phyloP scores from a whole-genome alignment of 2,888 invertebrate species.

The Diplazon laetatorius region DNA sequence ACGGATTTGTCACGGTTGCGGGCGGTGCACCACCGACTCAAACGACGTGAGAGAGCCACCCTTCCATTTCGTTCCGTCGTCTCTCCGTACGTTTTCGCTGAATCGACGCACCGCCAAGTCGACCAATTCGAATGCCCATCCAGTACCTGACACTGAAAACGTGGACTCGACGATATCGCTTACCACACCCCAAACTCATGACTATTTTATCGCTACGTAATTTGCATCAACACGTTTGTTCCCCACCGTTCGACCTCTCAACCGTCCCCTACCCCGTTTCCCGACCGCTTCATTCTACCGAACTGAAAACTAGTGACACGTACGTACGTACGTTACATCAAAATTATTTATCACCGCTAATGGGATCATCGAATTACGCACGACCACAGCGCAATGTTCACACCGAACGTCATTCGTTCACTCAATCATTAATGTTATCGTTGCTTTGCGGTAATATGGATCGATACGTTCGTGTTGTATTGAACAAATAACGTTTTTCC shows the following conservation, averaged over 20 bases:
- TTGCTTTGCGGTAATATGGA: neutral
- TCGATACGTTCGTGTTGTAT: neutral
- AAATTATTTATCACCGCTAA: constrained; percentile 41
- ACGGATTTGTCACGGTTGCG: constrained; percentile 21
- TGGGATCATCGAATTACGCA: constrained; percentile 33
- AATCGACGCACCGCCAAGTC: constrained; percentile 45
- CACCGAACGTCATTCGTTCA: constrained; percentile 11
- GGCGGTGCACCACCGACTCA: constrained; percentile 44
- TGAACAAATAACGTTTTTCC: neutral
- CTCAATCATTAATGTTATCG: constrained; percentile 17
- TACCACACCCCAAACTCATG: constrained; percentile 23
- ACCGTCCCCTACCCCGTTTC: neutral
- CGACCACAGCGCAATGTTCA: constrained; percentile 19
- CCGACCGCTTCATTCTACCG: too few species aligned
- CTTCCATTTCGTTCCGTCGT: constrained; percentile 8
- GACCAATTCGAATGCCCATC: constrained; percentile 33
- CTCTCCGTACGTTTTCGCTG: constrained; percentile 54
- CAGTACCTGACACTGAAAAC: constrained; percentile 39
- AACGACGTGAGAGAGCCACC: constrained; percentile 36
- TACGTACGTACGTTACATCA: constrained; percentile 20
- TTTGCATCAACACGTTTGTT: constrained; percentile 53
- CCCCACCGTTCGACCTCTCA: neutral
- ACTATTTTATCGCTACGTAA: constrained; percentile 50
- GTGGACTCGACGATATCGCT: constrained; percentile 51
- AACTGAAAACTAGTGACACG: constrained; percentile 15